These are phyloP conservation scores for Theodoxus fluviatilis DNA, from an alignment of 2,888 invertebrate genomes.

Conservation along the genomic window DNA sequence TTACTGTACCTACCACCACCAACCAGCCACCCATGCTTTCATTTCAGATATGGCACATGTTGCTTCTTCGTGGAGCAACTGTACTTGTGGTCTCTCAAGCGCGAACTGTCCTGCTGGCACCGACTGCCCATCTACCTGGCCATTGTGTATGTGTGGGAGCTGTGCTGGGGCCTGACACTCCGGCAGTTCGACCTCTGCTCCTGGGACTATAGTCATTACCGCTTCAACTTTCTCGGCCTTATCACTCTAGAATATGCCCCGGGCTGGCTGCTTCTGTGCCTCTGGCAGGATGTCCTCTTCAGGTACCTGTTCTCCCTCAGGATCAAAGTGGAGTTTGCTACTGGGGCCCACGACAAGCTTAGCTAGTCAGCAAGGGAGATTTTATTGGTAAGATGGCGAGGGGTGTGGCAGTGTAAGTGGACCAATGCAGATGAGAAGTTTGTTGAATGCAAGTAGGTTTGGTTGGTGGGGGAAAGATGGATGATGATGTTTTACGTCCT, in stretches of 20 bases:
- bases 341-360: no score
- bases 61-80: slow-evolving; percentile 60
- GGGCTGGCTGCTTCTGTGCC: slow-evolving; percentile 60
- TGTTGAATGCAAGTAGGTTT: no score
- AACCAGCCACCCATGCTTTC: no score
- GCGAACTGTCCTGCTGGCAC: slow-evolving; percentile 52
- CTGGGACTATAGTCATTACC: slow-evolving; percentile 68
- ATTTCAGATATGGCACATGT: no score
- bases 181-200: slow-evolving; percentile 67
- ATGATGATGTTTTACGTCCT: no score
- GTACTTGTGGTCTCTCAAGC: slow-evolving; percentile 42
- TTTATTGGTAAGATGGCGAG: no score
- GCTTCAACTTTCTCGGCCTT: slow-evolving; percentile 66
- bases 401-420: no score
- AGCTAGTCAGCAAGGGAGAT: no score
- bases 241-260: slow-evolving; percentile 68
- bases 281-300: slow-evolving; percentile 42
- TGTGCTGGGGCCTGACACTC: slow-evolving; percentile 64
- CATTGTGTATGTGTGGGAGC: slow-evolving; percentile 66
- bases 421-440: no score
- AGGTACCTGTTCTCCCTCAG: slow-evolving; percentile 43
- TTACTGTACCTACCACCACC: no score
- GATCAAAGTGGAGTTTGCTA: no score
- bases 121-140: slow-evolving; percentile 61
- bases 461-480: no score